Conservation (phyloP, 2,113 vertebrate genomes). For the Collichthys lucidus region DNA sequence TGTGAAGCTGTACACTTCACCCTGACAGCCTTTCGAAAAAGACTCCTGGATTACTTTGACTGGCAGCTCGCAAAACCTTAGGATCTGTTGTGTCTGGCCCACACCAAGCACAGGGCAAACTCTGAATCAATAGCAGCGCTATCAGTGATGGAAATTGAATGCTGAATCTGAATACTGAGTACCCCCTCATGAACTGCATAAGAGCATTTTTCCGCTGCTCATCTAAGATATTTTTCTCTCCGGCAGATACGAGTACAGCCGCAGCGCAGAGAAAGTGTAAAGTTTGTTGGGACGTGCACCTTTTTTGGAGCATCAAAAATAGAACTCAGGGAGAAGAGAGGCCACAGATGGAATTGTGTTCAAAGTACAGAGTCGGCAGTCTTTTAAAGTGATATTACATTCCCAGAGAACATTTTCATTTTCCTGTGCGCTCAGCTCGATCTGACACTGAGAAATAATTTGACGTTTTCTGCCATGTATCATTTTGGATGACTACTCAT, state of each 20-base stretch:
- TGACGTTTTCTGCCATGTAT: conserved; percentile 54
- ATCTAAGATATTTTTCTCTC: conserved; percentile 83
- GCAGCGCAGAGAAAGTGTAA: conserved; percentile 31
- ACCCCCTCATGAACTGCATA: conserved; percentile 79
- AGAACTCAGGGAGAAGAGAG: conserved; percentile 53
- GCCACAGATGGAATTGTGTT: conserved; percentile 61
- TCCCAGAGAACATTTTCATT: conserved; percentile 32
- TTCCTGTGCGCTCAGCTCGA: conserved; percentile 51
- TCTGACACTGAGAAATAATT: conserved; percentile 49
- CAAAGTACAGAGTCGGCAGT: conserved; percentile 38
- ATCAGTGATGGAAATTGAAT: conserved; percentile 91
- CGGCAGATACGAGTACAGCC: conserved; percentile 48
- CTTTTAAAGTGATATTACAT: conserved; percentile 56
- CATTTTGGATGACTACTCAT: conserved; percentile 31
- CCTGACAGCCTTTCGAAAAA: conserved; percentile 74
- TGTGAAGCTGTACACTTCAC: conserved; percentile 64
- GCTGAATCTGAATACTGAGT: conserved; percentile 81
- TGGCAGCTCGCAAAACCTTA: conserved; percentile 87
- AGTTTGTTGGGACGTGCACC: conserved; percentile 48
- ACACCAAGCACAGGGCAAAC: conserved; percentile 76
- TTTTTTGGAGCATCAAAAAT: conserved; percentile 57
- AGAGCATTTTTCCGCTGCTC: conserved; percentile 86
- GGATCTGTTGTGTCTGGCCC: conserved; percentile 86
- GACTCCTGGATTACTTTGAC: conserved; percentile 81
- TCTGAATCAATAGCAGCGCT: conserved; percentile 89